Conservation (phyloP, 1,140 invertebrate genomes). For the Hycleus phaleratus region DNA sequence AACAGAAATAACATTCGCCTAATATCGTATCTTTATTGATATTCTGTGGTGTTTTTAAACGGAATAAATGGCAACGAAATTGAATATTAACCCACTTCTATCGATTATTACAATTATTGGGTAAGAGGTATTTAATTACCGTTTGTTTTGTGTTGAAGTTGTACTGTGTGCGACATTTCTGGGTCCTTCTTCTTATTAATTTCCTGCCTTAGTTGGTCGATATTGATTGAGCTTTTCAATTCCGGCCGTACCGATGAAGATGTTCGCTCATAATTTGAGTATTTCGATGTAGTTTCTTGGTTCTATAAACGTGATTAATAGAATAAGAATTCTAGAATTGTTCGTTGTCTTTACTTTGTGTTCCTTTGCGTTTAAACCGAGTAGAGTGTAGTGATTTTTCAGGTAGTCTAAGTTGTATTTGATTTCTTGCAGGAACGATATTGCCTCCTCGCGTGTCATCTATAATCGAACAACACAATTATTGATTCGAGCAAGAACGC, state of each 20-base stretch:
- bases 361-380: slow-evolving; percentile 33
- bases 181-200: slow-evolving; percentile 13
- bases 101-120: background rate
- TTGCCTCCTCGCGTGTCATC: slow-evolving; percentile 62
- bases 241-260: slow-evolving; percentile 7
- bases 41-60: too few species aligned
- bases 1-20: too few species aligned
- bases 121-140: slow-evolving; percentile 1
- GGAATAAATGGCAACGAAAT: too few species aligned
- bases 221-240: slow-evolving; percentile 17
- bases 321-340: background rate
- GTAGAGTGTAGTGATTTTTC: slow-evolving; percentile 52
- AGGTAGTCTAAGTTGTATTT: slow-evolving; percentile 60
- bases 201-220: slow-evolving; percentile 20
- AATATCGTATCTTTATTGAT: too few species aligned
- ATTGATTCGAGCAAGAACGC: background rate
- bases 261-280: background rate
- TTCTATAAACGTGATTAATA: background rate
- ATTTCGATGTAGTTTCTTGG: slow-evolving; percentile 1
- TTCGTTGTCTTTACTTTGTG: background rate
- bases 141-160: background rate
- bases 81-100: too few species aligned
- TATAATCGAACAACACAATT: slow-evolving; percentile 32
- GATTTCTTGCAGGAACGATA: slow-evolving; percentile 65
- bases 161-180: slow-evolving; percentile 1